phyloP scores from a whole-genome alignment of 1,140 invertebrate genomes.

The Bombus pascuorum region DNA sequence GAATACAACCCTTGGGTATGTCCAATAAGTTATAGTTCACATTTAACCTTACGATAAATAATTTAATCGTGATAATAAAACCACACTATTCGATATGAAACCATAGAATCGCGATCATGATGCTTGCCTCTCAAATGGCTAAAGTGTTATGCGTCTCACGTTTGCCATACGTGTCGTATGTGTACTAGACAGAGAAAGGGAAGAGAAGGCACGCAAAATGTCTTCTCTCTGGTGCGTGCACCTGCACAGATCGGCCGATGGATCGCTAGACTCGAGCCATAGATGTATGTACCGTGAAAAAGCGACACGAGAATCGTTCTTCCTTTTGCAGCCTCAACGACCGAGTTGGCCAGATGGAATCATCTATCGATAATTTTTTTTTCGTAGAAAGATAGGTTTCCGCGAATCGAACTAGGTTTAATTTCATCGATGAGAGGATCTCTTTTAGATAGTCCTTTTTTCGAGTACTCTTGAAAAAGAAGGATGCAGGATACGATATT shows the following conservation, averaged over 20 bases:
- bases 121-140: neutral
- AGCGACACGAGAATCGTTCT: constrained; percentile 8
- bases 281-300: constrained; percentile 20
- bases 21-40: neutral
- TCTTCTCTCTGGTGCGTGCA: constrained; percentile 2
- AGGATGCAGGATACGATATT: neutral
- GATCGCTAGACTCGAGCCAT: constrained; percentile 23
- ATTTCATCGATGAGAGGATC: neutral
- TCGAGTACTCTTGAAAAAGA: neutral
- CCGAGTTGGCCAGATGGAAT: constrained; percentile 1
- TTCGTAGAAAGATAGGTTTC: neutral
- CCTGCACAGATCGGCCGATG: neutral
- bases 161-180: constrained; percentile 32
- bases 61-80: neutral
- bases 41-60: neutral
- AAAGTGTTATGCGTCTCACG: constrained; percentile 36
- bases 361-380: constrained; percentile 1
- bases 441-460: neutral
- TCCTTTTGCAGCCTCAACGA: neutral
- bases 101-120: neutral
- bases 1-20: neutral
- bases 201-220: constrained; percentile 10
- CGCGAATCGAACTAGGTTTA: neutral
- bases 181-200: constrained; percentile 6
- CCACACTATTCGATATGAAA: neutral